These are phyloP conservation scores for Popillia japonica DNA, from an alignment of 1,140 invertebrate genomes.

Conservation along the genomic window DNA sequence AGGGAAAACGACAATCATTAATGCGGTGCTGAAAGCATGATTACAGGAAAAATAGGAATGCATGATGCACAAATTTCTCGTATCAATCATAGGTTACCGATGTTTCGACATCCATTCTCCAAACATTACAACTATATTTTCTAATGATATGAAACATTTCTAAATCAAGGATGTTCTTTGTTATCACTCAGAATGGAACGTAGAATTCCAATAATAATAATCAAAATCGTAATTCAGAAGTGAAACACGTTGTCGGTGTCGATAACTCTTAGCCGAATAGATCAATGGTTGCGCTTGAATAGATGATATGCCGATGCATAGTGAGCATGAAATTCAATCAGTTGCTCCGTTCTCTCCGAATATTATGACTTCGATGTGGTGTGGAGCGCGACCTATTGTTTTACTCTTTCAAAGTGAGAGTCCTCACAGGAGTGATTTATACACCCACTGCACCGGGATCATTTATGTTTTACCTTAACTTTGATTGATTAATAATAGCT, in stretches of 20 bases:
- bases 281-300: slow-evolving; percentile 8
- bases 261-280: not conserved
- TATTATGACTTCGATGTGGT: not conserved
- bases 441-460: not conserved
- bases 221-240: slow-evolving; percentile 15
- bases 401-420: not conserved
- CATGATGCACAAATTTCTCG: not conserved
- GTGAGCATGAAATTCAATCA: slow-evolving; percentile 15
- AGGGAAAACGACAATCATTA: no score
- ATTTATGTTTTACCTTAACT: slow-evolving; percentile 19
- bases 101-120: not conserved
- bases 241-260: slow-evolving; percentile 2
- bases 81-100: not conserved
- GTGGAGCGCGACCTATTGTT: not conserved
- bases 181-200: not conserved
- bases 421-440: slow-evolving; percentile 4
- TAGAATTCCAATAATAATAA: slow-evolving; percentile 16
- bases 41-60: not conserved
- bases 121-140: not conserved
- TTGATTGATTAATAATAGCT: slow-evolving; percentile 1
- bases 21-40: no score
- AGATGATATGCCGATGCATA: not conserved
- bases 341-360: not conserved
- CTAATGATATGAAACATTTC: not conserved
- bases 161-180: not conserved